Conservation (phyloP, 2,888 invertebrate genomes). For the Rhorus exstirpatorius region DNA sequence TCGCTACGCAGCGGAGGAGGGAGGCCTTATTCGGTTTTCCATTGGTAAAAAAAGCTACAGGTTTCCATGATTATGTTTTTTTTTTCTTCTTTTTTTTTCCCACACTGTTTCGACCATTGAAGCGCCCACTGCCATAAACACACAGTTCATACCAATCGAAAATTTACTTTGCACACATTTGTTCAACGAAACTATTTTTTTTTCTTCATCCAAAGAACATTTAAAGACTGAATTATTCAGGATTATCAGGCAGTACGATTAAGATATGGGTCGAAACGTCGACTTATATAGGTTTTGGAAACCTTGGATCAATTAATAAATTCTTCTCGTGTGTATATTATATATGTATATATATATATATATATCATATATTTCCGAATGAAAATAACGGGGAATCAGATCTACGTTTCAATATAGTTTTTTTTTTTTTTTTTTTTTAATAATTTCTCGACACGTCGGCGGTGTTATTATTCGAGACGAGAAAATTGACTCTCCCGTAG, state of each 20-base stretch:
- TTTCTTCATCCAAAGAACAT: conserved; percentile 4
- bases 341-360: conserved; percentile 46
- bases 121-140: conserved; percentile 36
- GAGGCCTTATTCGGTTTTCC: conserved; percentile 17
- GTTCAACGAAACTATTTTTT: conserved; percentile 22
- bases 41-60: conserved; percentile 69
- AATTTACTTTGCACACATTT: conserved; percentile 19
- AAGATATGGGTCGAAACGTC: conserved; percentile 63
- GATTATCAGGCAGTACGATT: conserved; percentile 42
- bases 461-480: conserved; percentile 1
- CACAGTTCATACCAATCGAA: conserved; percentile 38
- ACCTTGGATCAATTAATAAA: conserved; percentile 49
- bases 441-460: conserved; percentile 23
- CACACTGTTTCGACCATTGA: conserved; percentile 48
- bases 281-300: conserved; percentile 49
- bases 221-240: conserved; percentile 32
- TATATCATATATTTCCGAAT: conserved; percentile 51
- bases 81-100: not conserved
- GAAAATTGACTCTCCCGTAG: conserved; percentile 42
- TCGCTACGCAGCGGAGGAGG: not conserved
- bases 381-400: conserved; percentile 61
- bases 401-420: conserved; percentile 32
- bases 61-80: conserved; percentile 69
- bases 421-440: conserved; percentile 17
- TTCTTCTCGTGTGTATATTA: conserved; percentile 20